Evolutionary conservation across 1,140 invertebrate species (phyloP).

Genomic region (Choristoneura fumiferana): DNA sequence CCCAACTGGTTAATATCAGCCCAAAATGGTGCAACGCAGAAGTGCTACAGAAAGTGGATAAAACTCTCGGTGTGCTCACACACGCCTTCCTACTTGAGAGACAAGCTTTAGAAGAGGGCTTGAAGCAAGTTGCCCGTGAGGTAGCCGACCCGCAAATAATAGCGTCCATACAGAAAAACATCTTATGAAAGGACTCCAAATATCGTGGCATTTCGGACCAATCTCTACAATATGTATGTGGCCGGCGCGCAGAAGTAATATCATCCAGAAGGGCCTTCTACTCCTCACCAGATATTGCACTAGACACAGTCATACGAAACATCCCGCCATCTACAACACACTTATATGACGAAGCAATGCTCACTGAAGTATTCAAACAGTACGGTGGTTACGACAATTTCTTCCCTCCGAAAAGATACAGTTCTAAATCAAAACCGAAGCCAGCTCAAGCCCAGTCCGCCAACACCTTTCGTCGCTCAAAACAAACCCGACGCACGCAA

Average conservation of each 20-base stretch:
- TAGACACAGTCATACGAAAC: conserved; percentile 6
- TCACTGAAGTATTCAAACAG: conserved; percentile 6
- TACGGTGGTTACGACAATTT: conserved; percentile 16
- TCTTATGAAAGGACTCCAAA: not conserved
- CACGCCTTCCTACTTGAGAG: conserved; percentile 10
- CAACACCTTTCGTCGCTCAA: not conserved
- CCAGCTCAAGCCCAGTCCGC: not conserved
- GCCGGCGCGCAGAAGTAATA: conserved; percentile 11
- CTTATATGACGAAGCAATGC: conserved; percentile 1
- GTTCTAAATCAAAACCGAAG: not conserved
- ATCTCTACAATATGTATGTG: conserved; percentile 16
- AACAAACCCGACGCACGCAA: not conserved
- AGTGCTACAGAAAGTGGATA: conserved; percentile 15
- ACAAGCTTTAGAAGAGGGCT: not conserved
- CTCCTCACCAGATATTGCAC: not conserved
- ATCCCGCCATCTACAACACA: conserved; percentile 16
- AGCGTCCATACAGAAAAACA: not conserved
- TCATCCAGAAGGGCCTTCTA: conserved; percentile 3
- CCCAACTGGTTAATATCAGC: not conserved
- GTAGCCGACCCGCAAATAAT: not conserved
- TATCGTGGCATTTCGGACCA: not conserved
- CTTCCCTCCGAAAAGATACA: conserved; percentile 2
- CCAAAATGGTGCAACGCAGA: conserved; percentile 5
- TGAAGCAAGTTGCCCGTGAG: not conserved
- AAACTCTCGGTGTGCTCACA: no score